Base-by-base conservation (phyloP, 1,140 invertebrate species). In the Lanistes nyassanus region DNA sequence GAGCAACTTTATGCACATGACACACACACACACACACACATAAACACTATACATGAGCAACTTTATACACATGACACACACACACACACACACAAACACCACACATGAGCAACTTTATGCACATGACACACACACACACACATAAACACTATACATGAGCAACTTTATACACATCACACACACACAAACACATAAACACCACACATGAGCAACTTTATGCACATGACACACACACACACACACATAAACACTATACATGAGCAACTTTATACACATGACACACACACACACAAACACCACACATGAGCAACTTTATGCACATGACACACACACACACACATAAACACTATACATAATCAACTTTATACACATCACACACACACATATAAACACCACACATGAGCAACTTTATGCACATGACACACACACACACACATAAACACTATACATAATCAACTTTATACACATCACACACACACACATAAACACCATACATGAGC, bases 291-390 rank as follows among this genome's bases (percentile, higher is more conserved):
- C n/a, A n/a, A n/a, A n/a, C n/a, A n/a, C n/a, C n/a, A n/a, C n/a
- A n/a, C n/a, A n/a, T n/a, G n/a, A n/a, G n/a, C 6, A 42, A 42
- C 39, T 16, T 13, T 29, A 37, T 29, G 34, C 62, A 5, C 62
- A 65, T 19, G 19, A 65, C 62, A 34, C 62, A 65, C 16, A 65
- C 62, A 65, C 62, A 65, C 37, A 34, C n/a, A 65, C 62, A 34
- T 6, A 65, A 16, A 64, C 62, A 64, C 29, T 29, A 64, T 29
- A 34, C 29, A 64, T 4, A 36, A 16, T 29, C 39, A n/a, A n/a
- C n/a, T n/a, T n/a, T n/a, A n/a, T n/a, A n/a, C n/a, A n/a, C n/a
- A n/a, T n/a, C n/a, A n/a, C n/a, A n/a, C n/a, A n/a, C n/a, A n/a
- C n/a, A n/a, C n/a, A n/a, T n/a, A n/a, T n/a, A n/a, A n/a, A n/a